Evolutionary conservation across 2,797 vertebrate genomes (phyloP).

Genomic region (Allobates femoralis): DNA sequence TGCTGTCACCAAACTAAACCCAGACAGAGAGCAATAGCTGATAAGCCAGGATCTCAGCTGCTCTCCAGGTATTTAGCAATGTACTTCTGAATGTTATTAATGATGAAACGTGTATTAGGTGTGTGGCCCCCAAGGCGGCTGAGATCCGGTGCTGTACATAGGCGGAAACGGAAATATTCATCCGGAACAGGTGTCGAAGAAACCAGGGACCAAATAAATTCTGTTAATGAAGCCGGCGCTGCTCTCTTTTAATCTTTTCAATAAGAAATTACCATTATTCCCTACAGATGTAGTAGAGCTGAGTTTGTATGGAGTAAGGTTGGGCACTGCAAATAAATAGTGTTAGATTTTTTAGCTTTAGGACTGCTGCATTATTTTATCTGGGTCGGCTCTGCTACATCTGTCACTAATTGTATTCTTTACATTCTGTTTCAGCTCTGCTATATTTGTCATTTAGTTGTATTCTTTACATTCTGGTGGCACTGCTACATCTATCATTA

Average conservation of each 20-base stretch:
- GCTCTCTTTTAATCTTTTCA: not conserved
- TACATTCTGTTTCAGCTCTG: too few species aligned
- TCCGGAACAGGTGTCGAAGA: conserved; percentile 15
- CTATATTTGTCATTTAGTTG: too few species aligned
- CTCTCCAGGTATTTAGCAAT: not conserved
- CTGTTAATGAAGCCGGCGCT: not conserved
- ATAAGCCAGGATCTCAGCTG: not conserved
- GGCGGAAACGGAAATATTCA: not conserved
- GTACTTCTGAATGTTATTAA: conserved; percentile 5
- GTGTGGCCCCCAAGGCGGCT: not conserved
- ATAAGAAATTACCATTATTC: not conserved
- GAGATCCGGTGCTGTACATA: not conserved
- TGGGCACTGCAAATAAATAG: too few species aligned
- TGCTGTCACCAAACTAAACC: not conserved
- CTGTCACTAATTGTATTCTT: not conserved
- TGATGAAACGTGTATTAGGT: not conserved
- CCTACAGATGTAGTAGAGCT: not conserved
- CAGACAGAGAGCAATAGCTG: not conserved
- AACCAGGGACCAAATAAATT: conserved; percentile 27
- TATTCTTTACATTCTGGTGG: too few species aligned
- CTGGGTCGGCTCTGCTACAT: not conserved
- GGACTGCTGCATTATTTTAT: not conserved
- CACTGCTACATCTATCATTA: too few species aligned
- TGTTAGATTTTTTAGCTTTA: not conserved
- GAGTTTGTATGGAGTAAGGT: not conserved